Evolutionary conservation across 64 coral and sea anemone genomes (phyloP).

Genomic region (Montipora efflorescens): DNA sequence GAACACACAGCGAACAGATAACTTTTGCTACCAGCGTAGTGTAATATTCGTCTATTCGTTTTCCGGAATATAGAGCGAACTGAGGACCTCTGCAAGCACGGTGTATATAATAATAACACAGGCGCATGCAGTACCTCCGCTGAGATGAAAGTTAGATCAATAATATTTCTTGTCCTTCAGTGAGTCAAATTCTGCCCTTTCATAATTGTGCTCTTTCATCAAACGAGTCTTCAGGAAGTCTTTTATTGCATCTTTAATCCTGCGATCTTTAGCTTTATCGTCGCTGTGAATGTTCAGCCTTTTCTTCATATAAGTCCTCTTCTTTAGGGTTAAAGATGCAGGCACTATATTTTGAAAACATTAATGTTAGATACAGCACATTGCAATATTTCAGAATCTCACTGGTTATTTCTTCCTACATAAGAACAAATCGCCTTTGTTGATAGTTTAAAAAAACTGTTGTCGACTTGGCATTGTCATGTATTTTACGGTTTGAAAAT

Average conservation of each 20-base stretch:
- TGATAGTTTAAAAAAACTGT: too few species aligned
- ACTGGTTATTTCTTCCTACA: background rate
- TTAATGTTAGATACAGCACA: background rate
- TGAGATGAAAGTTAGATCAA: background rate
- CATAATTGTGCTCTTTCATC: background rate
- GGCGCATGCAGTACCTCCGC: background rate
- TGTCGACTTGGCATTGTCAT: too few species aligned
- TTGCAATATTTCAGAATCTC: background rate
- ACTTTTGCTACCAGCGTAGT: too few species aligned
- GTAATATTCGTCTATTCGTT: background rate
- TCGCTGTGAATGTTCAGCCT: background rate
- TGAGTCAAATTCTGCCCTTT: background rate
- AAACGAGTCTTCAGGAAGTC: background rate
- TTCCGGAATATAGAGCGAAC: background rate
- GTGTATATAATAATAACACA: background rate
- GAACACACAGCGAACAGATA: too few species aligned
- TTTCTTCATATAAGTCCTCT: background rate
- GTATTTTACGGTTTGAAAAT: too few species aligned
- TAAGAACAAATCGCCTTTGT: too few species aligned
- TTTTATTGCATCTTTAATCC: background rate
- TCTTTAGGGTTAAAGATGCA: background rate
- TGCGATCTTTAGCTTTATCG: background rate
- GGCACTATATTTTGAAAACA: background rate
- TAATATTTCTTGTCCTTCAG: background rate
- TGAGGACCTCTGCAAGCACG: background rate